Evolutionary conservation across 2,113 vertebrate genomes (phyloP).

Genomic region (Illadopsis cleaveri): DNA sequence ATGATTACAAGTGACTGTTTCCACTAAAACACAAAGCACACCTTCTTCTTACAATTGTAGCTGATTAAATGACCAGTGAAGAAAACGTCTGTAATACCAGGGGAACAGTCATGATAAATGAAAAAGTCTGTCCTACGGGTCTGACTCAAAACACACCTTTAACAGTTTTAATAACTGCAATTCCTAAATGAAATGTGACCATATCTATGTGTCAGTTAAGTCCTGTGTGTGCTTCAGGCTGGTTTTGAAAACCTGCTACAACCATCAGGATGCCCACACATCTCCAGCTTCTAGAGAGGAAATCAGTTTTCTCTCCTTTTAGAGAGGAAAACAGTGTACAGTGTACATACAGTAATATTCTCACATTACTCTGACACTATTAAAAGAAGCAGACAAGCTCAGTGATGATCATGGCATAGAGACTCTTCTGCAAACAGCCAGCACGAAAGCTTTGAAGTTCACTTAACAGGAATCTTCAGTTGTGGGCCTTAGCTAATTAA

Average conservation of each 20-base stretch:
- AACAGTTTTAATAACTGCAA: not conserved
- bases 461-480: conserved; percentile 47
- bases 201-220: not conserved
- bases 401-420: not conserved
- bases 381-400: not conserved
- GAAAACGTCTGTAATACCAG: not conserved
- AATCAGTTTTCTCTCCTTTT: not conserved
- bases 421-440: not conserved
- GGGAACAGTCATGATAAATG: not conserved
- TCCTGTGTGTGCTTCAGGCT: not conserved
- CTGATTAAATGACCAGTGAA: not conserved
- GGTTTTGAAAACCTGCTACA: not conserved
- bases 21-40: not conserved
- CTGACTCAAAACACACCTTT: not conserved
- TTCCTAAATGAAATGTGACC: not conserved
- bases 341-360: not conserved
- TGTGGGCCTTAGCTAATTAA: conserved; percentile 24
- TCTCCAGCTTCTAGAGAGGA: not conserved
- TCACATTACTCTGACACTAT: not conserved
- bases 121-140: not conserved
- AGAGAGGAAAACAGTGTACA: not conserved
- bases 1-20: not conserved
- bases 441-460: conserved; percentile 42
- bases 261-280: not conserved
- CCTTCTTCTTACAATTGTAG: not conserved